A percentile compares a stretch with the other conserved stretches of the same genome.
These are phyloP conservation scores for Archocentrus centrarchus DNA, from an alignment of 2,113 vertebrate genomes.

Conservation along the genomic window DNA sequence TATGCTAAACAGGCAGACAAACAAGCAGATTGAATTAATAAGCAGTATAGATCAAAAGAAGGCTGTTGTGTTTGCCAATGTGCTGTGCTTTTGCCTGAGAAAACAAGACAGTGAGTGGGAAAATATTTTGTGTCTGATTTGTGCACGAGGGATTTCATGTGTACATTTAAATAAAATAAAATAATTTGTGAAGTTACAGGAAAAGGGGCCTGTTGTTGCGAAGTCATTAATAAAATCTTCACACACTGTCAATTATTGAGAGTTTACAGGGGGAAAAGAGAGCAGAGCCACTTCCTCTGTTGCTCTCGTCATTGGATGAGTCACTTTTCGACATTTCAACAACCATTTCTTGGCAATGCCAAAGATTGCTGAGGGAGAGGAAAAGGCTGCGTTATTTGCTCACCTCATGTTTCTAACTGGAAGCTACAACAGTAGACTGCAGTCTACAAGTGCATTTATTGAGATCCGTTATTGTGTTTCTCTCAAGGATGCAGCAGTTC, in stretches of 20 bases:
- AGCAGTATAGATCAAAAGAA: conserved; percentile 54
- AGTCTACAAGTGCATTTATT: conserved; percentile 2
- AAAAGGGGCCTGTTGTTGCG: not conserved
- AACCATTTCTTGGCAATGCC: not conserved
- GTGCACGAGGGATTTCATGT: conserved; percentile 18
- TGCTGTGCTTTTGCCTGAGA: conserved; percentile 15
- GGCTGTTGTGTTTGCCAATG: conserved; percentile 13
- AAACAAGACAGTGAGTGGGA: conserved; percentile 34
- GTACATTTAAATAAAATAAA: not conserved
- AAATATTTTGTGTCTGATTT: conserved; percentile 31
- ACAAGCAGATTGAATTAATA: conserved; percentile 53
- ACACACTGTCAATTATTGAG: not conserved
- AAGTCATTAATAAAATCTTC: conserved; percentile 15
- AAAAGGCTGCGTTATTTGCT: not conserved
- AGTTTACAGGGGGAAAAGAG: not conserved
- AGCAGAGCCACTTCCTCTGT: not conserved
- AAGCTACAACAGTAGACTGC: conserved; percentile 11
- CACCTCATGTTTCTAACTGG: not conserved
- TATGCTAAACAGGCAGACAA: conserved; percentile 39
- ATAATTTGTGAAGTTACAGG: not conserved
- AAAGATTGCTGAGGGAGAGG: conserved; percentile 13
- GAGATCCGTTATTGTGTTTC: conserved; percentile 34
- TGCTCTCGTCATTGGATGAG: not conserved
- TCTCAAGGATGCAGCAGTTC: conserved; percentile 29
- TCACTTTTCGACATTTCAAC: conserved; percentile 24